Conservation (phyloP, 2,888 invertebrate species). For the Chymomyza amoena region DNA sequence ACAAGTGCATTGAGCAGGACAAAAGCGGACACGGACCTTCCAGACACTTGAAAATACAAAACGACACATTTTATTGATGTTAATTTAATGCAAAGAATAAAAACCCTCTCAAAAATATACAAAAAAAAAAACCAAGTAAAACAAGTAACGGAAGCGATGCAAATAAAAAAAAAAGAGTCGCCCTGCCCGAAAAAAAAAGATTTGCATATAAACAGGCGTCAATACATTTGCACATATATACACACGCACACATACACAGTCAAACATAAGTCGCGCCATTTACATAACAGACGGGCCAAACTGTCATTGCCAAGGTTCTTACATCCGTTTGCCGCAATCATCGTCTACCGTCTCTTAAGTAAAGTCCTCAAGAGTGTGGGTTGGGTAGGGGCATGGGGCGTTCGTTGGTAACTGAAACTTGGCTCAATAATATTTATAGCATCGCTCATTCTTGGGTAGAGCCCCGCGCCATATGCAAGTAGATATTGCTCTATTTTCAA, state of each 20-base stretch:
- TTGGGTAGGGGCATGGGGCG: not conserved
- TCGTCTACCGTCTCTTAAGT: slow-evolving; percentile 34
- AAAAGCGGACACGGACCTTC: slow-evolving; percentile 33
- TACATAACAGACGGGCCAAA: slow-evolving; percentile 68
- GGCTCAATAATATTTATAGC: slow-evolving; percentile 73
- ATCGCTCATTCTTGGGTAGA: slow-evolving; percentile 65
- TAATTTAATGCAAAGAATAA: slow-evolving; percentile 73
- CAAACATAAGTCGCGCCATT: slow-evolving; percentile 34
- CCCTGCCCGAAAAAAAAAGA: slow-evolving; percentile 9
- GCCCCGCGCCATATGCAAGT: slow-evolving; percentile 71
- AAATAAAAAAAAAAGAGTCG: slow-evolving; percentile 26
- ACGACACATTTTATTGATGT: slow-evolving; percentile 73
- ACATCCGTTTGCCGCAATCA: slow-evolving; percentile 71
- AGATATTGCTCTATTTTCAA: slow-evolving; percentile 67
- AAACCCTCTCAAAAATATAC: slow-evolving; percentile 26
- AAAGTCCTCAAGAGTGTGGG: not conserved
- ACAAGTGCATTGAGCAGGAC: slow-evolving; percentile 1
- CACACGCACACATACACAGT: slow-evolving; percentile 10
- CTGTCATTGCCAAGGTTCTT: slow-evolving; percentile 70
- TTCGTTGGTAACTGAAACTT: not conserved
- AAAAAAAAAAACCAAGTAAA: not conserved
- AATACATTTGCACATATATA: slow-evolving; percentile 14
- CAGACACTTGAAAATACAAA: slow-evolving; percentile 35
- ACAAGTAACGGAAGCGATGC: slow-evolving; percentile 37
- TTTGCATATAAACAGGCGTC: slow-evolving; percentile 30